Percentiles rank a stretch among this genome's conserved stretches.
phyloP scores from a whole-genome alignment of 2,113 vertebrate species.

The Vidua chalybeata region DNA sequence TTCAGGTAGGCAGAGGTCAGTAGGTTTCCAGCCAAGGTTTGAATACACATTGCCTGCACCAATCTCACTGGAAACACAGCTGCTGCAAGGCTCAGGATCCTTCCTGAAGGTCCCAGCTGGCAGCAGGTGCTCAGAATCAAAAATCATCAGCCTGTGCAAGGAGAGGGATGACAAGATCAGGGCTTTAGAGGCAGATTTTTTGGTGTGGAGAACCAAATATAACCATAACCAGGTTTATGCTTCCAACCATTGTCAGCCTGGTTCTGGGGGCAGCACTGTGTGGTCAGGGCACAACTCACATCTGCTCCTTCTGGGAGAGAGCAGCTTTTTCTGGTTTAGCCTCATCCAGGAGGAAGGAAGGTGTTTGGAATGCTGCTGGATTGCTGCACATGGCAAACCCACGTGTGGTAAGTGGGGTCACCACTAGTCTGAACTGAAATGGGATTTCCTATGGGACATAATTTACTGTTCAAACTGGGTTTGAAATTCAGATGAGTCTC shows the following conservation, averaged over 20 bases:
- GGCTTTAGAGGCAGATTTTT: neutral
- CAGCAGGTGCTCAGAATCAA: neutral
- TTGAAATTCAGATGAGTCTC: neutral
- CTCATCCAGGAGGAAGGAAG: neutral
- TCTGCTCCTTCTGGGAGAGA: neutral
- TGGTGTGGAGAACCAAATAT: neutral
- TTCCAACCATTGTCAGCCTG: neutral
- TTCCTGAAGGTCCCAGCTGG: neutral
- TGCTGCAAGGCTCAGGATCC: neutral
- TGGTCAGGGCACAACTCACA: neutral
- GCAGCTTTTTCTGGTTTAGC: neutral
- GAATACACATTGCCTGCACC: neutral
- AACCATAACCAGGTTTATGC: neutral
- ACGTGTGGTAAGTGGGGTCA: constrained; percentile 13
- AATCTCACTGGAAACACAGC: neutral
- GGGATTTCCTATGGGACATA: accelerated
- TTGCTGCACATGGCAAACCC: neutral
- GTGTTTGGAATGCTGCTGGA: neutral
- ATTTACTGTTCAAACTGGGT: neutral
- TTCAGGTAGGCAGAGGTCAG: neutral
- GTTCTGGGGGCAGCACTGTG: neutral
- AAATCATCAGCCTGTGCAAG: neutral
- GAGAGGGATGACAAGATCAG: neutral
- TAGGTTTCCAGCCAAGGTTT: neutral
- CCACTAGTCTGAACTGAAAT: neutral